Evolutionary conservation across 2,888 invertebrate species (phyloP).

Genomic region (Limnephilus lunatus): DNA sequence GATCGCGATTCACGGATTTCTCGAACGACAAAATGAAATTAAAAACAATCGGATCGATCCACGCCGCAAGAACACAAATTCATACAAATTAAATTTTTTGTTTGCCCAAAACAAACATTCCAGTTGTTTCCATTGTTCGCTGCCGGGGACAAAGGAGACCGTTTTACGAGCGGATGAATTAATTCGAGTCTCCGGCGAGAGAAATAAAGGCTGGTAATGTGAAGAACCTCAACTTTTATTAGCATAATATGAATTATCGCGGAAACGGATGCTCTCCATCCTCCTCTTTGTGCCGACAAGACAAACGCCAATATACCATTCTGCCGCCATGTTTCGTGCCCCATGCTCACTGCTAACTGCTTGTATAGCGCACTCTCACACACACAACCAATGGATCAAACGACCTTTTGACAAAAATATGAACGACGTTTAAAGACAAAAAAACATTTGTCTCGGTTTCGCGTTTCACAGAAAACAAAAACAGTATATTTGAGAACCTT

Average conservation of each 20-base stretch:
- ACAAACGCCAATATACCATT: not conserved
- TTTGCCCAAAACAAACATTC: constrained; percentile 60
- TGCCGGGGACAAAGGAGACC: constrained; percentile 60
- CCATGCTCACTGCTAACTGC: not conserved
- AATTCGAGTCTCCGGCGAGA: constrained; percentile 63
- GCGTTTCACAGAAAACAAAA: not conserved
- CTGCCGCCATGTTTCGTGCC: not conserved
- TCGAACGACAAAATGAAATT: constrained; percentile 38
- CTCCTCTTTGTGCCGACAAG: constrained; percentile 54
- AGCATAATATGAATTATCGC: constrained; percentile 65
- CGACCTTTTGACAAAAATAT: not conserved
- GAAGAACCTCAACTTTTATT: constrained; percentile 64
- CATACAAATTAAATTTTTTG: constrained; percentile 48
- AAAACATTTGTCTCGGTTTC: not conserved
- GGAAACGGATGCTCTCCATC: constrained; percentile 65
- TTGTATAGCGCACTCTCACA: not conserved
- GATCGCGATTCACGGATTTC: constrained; percentile 12
- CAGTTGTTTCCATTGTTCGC: constrained; percentile 59
- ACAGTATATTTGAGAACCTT: not conserved
- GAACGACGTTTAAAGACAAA: not conserved
- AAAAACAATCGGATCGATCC: constrained; percentile 44
- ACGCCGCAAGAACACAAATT: constrained; percentile 46
- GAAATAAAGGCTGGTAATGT: constrained; percentile 63
- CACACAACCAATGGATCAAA: not conserved
- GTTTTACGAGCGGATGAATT: constrained; percentile 65